Evolutionary conservation across 2,113 vertebrate genomes (phyloP), one percentile per base, ranked within the genome.

Genomic region (Halichoeres trimaculatus): DNA sequence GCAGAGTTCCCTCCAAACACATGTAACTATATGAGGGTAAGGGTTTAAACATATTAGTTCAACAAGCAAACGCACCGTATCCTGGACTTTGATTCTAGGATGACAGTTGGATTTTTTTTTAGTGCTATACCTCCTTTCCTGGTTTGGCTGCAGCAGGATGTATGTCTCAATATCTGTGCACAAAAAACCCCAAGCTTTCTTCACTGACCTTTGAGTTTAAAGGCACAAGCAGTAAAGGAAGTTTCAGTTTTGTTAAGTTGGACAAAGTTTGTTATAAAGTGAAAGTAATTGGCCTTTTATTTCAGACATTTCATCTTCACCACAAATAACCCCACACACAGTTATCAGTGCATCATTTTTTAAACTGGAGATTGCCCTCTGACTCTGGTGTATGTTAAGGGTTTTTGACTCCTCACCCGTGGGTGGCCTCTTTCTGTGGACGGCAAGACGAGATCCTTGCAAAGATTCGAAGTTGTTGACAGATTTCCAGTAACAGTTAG

Each of bases 391-490:
- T 34, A 26, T 53, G 54, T 45, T 13, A 35, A 62, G 6, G 6
- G 69, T 56, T 23, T 57, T 51, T 19, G 40, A 22, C 50, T 80
- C 35, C n/a, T 2, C 20, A 9, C 30, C 36, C 66, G 19, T 59
- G 66, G 47, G 75, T 85, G 78, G 77, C 78, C 71, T 76, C 20
- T 48, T 43, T 22, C 66, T 43, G 64, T 34, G 23, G 61, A 81
- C 38, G 20, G 47, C 40, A 34, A 76, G 66, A 55, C 67, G 24
- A 40, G 86, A 89, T 90, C 10, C 5, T 50, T 43, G 13, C 7
- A 1, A 59, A 53, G 85, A 89, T 86, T 60, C 2, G 0, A 16
- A 41, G 19, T 48, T 68, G 54, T 74, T 83, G 88, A 77, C 61
- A 71, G 63, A 65, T 63, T 63, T 51, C 10, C 35, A 26, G 62